These are phyloP conservation scores for Tangara arthus DNA, from an alignment of 2,797 vertebrate genomes.

Conservation along the genomic window DNA sequence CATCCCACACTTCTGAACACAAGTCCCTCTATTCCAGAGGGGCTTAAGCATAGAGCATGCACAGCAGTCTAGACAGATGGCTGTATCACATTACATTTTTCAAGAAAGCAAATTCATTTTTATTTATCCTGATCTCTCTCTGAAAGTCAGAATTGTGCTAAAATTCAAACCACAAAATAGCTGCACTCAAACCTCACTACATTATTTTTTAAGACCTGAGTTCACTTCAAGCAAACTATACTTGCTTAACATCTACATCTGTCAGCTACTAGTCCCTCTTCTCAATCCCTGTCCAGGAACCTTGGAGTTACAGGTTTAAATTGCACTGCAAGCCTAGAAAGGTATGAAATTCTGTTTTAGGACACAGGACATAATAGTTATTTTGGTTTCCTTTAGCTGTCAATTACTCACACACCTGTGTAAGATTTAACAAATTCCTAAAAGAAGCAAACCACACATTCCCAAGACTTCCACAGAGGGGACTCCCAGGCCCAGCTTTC, in stretches of 20 bases:
- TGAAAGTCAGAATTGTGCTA: neutral
- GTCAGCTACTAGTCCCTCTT: neutral
- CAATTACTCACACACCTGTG: neutral
- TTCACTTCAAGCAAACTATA: neutral
- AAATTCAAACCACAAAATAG: neutral
- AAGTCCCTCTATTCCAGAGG: neutral
- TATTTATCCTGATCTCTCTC: neutral
- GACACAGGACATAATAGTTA: neutral
- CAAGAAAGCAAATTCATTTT: neutral
- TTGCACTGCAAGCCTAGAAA: neutral
- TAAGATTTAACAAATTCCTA: neutral
- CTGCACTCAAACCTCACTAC: neutral
- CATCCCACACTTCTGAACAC: neutral
- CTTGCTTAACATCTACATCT: neutral
- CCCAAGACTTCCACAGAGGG: neutral
- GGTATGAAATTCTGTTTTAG: neutral
- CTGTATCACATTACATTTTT: neutral
- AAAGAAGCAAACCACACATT: neutral
- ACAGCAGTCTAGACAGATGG: neutral
- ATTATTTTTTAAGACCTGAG: neutral
- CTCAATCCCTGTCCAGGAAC: neutral
- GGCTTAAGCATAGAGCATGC: neutral
- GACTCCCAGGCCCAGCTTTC: neutral
- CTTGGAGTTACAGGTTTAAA: neutral
- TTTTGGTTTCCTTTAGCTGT: neutral